Conservation (phyloP, 2,113 vertebrate genomes). For the Oxygymnocypris stewartii region DNA sequence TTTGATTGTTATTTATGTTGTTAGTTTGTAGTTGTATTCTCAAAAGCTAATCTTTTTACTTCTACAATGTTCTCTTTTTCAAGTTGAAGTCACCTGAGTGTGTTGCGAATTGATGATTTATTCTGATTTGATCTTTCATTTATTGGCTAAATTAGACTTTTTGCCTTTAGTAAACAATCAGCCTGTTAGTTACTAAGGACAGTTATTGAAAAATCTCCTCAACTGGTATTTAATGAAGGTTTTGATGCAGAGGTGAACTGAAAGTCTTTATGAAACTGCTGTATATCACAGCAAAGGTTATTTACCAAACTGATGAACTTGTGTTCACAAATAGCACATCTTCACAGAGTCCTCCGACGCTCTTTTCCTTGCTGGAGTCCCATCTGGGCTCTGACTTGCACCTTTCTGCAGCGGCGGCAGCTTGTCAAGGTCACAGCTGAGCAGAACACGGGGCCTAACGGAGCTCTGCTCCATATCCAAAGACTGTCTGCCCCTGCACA, state of each 20-base stretch:
- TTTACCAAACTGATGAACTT: not conserved
- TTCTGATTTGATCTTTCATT: not conserved
- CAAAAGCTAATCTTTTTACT: no score
- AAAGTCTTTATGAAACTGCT: not conserved
- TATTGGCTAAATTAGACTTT: not conserved
- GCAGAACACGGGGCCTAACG: constrained; percentile 24
- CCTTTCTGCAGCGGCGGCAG: constrained; percentile 27
- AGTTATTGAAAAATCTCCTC: not conserved
- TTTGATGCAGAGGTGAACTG: not conserved
- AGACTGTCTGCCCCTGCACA: constrained; percentile 3
- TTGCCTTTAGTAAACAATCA: not conserved
- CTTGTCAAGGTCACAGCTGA: constrained; percentile 48
- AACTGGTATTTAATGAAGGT: not conserved
- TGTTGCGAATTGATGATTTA: no score
- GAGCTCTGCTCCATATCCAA: constrained; percentile 21
- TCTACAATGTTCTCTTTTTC: no score
- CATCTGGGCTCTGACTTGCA: not conserved
- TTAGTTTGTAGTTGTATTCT: no score
- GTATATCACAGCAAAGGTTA: not conserved
- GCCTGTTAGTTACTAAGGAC: not conserved
- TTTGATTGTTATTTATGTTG: no score
- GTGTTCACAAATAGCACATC: not conserved
- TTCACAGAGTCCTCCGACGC: not conserved
- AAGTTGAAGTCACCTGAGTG: no score
- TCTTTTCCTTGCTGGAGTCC: constrained; percentile 35